phyloP scores from a whole-genome alignment of 2,797 vertebrate species.

The Pteronotus mesoamericanus region DNA sequence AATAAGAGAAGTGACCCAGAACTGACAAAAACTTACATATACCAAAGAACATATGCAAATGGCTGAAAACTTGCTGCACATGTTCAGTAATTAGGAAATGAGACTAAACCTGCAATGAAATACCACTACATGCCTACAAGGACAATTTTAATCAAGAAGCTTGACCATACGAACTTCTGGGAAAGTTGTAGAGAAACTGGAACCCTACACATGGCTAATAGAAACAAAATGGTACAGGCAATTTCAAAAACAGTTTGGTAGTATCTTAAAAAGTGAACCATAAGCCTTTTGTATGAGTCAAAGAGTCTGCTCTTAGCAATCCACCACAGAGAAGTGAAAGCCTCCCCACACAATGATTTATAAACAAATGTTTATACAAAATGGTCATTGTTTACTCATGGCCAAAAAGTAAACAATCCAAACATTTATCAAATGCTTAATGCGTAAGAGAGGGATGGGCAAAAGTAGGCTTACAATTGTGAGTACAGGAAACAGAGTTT shows the following conservation, averaged over 20 bases:
- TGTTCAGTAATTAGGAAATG: not conserved
- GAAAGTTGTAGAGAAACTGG: not conserved
- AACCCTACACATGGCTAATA: not conserved
- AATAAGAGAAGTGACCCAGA: not conserved
- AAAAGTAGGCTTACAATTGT: not conserved
- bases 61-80: not conserved
- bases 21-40: not conserved
- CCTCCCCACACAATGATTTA: not conserved
- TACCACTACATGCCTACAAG: not conserved
- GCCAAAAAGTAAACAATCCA: not conserved
- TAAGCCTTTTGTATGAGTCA: not conserved
- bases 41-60: not conserved
- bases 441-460: not conserved
- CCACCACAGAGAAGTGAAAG: constrained; percentile 20
- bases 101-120: not conserved
- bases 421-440: constrained; percentile 2
- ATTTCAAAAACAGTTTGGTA: not conserved
- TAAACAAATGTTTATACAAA: not conserved
- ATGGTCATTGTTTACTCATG: not conserved
- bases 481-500: not conserved
- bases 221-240: not conserved
- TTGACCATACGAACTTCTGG: not conserved
- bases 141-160: not conserved
- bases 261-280: not conserved
- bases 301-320: not conserved